Conservation (phyloP, 2,113 vertebrate genomes). For the Mastomys natalensis region DNA sequence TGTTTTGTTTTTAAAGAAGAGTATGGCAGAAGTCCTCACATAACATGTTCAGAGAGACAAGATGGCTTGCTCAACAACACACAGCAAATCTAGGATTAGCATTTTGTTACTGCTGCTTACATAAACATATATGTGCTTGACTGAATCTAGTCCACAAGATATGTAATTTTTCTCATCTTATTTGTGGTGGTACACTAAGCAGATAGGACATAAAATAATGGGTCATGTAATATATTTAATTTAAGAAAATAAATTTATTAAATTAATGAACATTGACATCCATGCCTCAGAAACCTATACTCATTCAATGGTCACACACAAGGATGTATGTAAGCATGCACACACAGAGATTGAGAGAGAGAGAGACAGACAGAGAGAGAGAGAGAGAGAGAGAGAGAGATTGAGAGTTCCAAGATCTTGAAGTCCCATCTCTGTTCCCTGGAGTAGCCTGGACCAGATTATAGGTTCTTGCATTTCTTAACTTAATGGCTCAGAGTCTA, state of each 20-base stretch:
- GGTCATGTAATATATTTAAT: background rate
- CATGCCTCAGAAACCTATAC: constrained; percentile 16
- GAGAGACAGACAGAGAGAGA: background rate
- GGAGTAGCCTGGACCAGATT: background rate
- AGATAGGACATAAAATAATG: background rate
- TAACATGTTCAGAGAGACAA: constrained; percentile 18
- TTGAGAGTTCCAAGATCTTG: background rate
- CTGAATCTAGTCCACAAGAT: background rate
- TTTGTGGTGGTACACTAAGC: background rate
- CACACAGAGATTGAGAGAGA: too few species aligned
- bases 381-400: background rate
- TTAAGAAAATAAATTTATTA: background rate
- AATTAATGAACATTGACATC: constrained; percentile 22
- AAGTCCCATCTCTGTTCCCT: background rate
- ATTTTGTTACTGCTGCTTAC: background rate
- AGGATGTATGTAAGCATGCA: background rate
- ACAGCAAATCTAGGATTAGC: background rate
- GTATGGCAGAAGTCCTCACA: background rate
- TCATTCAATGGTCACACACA: background rate
- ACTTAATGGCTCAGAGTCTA: background rate
- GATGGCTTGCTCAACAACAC: background rate
- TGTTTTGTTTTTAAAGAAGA: background rate
- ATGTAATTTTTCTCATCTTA: background rate
- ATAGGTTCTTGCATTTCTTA: background rate
- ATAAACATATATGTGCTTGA: background rate